phyloP scores from a whole-genome alignment of 2,113 vertebrate species.

The Vulpes lagopus region DNA sequence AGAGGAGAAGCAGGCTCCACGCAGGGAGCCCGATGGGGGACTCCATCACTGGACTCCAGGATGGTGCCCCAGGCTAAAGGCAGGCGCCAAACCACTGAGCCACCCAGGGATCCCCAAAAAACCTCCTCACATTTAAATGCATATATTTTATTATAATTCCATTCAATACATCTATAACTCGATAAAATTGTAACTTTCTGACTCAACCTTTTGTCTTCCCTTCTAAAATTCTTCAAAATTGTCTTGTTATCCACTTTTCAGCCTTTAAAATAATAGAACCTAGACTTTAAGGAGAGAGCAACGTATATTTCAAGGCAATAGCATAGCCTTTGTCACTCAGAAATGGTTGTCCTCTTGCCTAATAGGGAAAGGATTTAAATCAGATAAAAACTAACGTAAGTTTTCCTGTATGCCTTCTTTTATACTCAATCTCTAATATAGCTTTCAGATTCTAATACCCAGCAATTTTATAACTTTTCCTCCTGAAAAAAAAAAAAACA shows the following conservation, averaged over 20 bases:
- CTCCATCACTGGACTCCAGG: no score
- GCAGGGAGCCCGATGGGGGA: no score
- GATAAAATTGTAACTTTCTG: conserved; percentile 17
- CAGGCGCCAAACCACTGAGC: no score
- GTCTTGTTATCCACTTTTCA: not conserved
- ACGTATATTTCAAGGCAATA: not conserved
- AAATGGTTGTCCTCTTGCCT: not conserved
- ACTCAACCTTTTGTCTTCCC: not conserved
- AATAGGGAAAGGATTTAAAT: not conserved
- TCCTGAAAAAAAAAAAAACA: not conserved
- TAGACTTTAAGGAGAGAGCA: not conserved
- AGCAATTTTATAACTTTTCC: not conserved
- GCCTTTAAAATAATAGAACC: not conserved
- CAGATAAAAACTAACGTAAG: not conserved
- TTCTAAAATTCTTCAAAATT: not conserved
- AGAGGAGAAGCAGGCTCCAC: no score
- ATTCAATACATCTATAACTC: not conserved
- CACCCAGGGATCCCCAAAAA: no score
- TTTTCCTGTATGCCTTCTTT: not conserved
- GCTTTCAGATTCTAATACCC: not conserved
- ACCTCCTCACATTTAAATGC: not conserved
- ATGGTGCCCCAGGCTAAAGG: no score
- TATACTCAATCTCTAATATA: not conserved
- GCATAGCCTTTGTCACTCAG: not conserved
- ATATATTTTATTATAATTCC: not conserved